Evolutionary conservation across 2,113 vertebrate genomes (phyloP).

Genomic region (Paraplagusia blochii): DNA sequence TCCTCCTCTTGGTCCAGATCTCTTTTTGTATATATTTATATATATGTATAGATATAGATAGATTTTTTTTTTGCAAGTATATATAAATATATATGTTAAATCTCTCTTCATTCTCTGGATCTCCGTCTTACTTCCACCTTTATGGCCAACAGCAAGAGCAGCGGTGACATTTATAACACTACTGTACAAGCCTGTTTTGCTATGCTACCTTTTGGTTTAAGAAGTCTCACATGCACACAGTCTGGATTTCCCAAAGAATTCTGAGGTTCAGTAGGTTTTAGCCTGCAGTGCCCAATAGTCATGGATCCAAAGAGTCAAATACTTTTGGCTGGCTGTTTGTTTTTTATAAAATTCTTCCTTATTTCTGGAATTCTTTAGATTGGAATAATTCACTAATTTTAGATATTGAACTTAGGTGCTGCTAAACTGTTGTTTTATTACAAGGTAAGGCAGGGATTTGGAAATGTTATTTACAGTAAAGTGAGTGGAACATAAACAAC

Average conservation of each 20-base stretch:
- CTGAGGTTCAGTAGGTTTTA: slow-evolving; percentile 1
- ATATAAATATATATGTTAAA: slow-evolving; percentile 12
- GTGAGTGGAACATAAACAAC: neutral
- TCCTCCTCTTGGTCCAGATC: slow-evolving; percentile 19
- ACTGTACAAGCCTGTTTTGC: slow-evolving; percentile 38
- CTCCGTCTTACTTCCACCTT: slow-evolving; percentile 15
- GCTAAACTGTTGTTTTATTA: neutral
- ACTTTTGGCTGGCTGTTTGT: slow-evolving; percentile 2
- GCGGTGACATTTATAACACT: slow-evolving; percentile 23
- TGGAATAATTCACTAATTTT: neutral
- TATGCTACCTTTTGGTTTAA: slow-evolving; percentile 44
- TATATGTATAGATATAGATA: slow-evolving; percentile 23
- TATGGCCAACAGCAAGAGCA: slow-evolving; percentile 29
- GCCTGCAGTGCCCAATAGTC: too few relatives aligned
- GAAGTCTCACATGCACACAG: slow-evolving; percentile 10
- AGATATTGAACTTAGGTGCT: too few relatives aligned
- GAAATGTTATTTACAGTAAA: slow-evolving; percentile 2
- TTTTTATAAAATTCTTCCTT: slow-evolving; percentile 20
- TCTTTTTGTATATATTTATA: slow-evolving; percentile 32
- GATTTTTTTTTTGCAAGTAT: slow-evolving; percentile 27
- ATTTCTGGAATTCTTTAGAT: slow-evolving; percentile 26
- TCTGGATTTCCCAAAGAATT: slow-evolving; percentile 36
- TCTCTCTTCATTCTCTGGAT: slow-evolving; percentile 26
- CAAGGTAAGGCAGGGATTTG: slow-evolving; percentile 5
- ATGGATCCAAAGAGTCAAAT: slow-evolving; percentile 2